A percentile compares a stretch with the other conserved stretches of the same genome.
Conservation (phyloP, 37 sponge, comb jelly and placozoan genomes). For the Dysidea cf. avara region DNA sequence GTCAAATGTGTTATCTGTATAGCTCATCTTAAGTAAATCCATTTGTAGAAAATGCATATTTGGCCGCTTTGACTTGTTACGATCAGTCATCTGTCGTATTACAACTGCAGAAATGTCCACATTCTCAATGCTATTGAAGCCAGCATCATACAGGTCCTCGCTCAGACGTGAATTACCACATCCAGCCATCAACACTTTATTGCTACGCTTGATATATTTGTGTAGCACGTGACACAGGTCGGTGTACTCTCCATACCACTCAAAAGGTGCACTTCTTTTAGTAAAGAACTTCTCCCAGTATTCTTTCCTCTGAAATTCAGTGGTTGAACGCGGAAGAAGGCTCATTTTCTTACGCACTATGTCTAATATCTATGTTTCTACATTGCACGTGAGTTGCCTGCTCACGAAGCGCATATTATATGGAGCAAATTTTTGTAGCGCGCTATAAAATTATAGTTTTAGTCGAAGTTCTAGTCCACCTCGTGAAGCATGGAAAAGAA, state of each 20-base stretch:
- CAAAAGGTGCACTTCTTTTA: constrained; percentile 64
- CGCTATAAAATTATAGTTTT: too few species aligned
- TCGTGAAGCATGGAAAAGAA: too few species aligned
- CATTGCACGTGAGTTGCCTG: too few species aligned
- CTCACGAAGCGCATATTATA: too few species aligned
- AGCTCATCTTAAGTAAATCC: constrained; percentile 73
- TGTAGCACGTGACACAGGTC: constrained; percentile 86
- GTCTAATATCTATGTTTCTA: too few species aligned
- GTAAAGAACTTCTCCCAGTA: constrained; percentile 89
- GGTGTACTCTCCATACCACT: constrained; percentile 85
- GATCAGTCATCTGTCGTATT: constrained; percentile 69
- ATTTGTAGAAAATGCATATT: constrained; percentile 62
- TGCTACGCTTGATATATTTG: constrained; percentile 64
- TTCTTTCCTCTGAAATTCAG: constrained; percentile 61
- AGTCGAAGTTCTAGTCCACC: too few species aligned
- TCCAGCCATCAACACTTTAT: constrained; percentile 60
- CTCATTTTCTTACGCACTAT: constrained; percentile 22
- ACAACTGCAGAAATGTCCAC: constrained; percentile 86
- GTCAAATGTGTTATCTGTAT: constrained; percentile 49
- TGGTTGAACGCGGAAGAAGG: constrained; percentile 59
- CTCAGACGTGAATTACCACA: constrained; percentile 90
- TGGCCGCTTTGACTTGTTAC: constrained; percentile 67
- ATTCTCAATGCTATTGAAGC: constrained; percentile 59
- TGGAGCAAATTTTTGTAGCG: too few species aligned
- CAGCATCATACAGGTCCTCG: constrained; percentile 85